A percentile compares a stretch with the other conserved stretches of the same genome.
Conservation (phyloP, 2,888 invertebrate genomes). For the Keiferia lycopersicella region DNA sequence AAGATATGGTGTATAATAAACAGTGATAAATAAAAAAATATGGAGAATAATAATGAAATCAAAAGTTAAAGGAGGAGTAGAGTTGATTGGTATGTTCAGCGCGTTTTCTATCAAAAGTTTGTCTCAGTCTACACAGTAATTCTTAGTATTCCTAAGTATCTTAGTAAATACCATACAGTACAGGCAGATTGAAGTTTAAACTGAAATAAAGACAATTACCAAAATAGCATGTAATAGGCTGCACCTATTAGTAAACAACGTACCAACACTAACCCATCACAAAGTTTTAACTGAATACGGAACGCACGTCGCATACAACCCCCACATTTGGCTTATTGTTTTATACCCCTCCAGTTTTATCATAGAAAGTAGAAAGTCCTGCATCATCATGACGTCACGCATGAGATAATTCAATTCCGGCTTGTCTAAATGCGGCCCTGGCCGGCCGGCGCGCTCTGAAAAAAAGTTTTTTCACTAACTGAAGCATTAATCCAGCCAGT, state of each 20-base stretch:
- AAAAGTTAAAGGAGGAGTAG: no score
- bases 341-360: slow-evolving; percentile 31
- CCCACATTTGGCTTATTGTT: slow-evolving; percentile 16
- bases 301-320: background rate
- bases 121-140: no score
- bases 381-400: slow-evolving; percentile 27
- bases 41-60: no score
- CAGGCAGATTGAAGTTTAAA: background rate
- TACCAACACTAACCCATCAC: background rate
- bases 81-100: no score
- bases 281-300: slow-evolving; percentile 3
- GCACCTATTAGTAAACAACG: background rate
- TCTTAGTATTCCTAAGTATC: no score
- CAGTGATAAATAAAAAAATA: no score
- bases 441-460: slow-evolving; percentile 78
- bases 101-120: no score
- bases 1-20: no score
- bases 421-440: slow-evolving; percentile 62
- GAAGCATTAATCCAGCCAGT: slow-evolving; percentile 81
- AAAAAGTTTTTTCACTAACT: slow-evolving; percentile 82
- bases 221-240: background rate
- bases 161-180: background rate
- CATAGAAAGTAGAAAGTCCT: slow-evolving; percentile 18
- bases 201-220: background rate
- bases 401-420: slow-evolving; percentile 32